Base-by-base conservation (phyloP, 2,888 invertebrate genomes). In the Petrolisthes manimaculis region DNA sequence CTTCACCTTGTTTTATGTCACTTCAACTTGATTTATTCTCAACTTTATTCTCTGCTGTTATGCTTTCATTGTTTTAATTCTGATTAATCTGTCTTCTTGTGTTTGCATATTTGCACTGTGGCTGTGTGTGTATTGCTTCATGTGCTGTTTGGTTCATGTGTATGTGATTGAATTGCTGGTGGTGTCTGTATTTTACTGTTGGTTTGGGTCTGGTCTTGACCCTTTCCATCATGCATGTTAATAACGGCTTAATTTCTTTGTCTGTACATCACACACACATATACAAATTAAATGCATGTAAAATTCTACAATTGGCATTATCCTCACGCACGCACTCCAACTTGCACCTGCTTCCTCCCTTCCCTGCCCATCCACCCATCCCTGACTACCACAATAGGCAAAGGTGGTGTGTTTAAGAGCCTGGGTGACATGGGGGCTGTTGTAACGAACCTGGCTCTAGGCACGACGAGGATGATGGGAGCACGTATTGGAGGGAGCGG, bases 401-500 rank as follows among this genome's bases (percentile, higher is more conserved):
- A 97, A 94, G 97, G 97, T 84, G 97, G 97, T 83, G 97, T 97
- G 0, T 93, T 97, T 82, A 95, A 97, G 81, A 96, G 96, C 86
- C 97, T 97, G 91, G 97, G 97, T 3, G 97, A 97, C 92, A 97
- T 97, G 96, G 97, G 97, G 56, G 97, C 97, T 3, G 97, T 97
- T 51, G 97, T 97, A 96, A 97, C 97, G 0, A 97, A 97, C 54
- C 94, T 97, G 91, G 96, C 97, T 0, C 93, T 97, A 24, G 97
- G 97, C 75, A 95, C 97, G 4, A 95, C 96, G 71, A 95, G 95
- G 53, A 94, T 95, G 92, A 89, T 91, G 56, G 83, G 93, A 92
- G 94, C 94, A 92, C 93, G 94, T 85, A 94, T 94, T 94, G 93
- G 91, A 92, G 93, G 92, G 92, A 83, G 90, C 8, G 37, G 21